Evolutionary conservation across 2,888 invertebrate genomes (phyloP), one percentile per base, ranked within the genome.

Genomic region (Myathropa florea): DNA sequence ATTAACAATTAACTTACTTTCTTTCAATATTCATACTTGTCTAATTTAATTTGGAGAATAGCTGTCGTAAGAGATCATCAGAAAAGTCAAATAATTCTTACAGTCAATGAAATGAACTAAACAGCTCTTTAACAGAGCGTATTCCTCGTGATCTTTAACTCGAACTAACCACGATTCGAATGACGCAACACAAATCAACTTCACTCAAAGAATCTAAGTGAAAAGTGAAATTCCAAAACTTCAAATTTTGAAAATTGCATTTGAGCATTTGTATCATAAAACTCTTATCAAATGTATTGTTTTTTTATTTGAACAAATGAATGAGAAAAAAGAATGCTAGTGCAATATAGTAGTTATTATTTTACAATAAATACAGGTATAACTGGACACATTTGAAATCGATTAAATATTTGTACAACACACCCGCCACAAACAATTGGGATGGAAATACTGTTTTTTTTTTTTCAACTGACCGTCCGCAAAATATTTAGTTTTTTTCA

Each of bases 261-360:
- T 14, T 39, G 39, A n/a, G 14, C 18, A 18, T 18, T 46, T n/a
- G n/a, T 46, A 18, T 2, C 4, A 18, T 4, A 7, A 18, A 6
- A 18, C 18, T n/a, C n/a, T n/a, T 18, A 0, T 46, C 33, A 12
- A 12, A 33, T 46, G 7, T 18, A 7, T 46, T 18, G 6, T 4
- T 46, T 46, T 46, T 46, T 6, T 6, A 46, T 7, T n/a, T n/a
- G 4, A n/a, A n/a, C n/a, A n/a, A 39, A 14, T 28, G 4, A 28
- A 12, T 2, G 30, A 10, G 30, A 4, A 46, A n/a, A 1, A 21
- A 61, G 21, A 61, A 46, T n/a, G 7, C 18, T 10, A 77, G 82
- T 83, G 83, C 77, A 83, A 46, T 46, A 77, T 76, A 82, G 53
- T 65, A 75, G 21, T 26, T 71, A 59, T 60, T 76, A 33, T 53